Evolutionary conservation across 2,113 vertebrate genomes (phyloP).

Genomic region (Nerophis lumbriciformis): DNA sequence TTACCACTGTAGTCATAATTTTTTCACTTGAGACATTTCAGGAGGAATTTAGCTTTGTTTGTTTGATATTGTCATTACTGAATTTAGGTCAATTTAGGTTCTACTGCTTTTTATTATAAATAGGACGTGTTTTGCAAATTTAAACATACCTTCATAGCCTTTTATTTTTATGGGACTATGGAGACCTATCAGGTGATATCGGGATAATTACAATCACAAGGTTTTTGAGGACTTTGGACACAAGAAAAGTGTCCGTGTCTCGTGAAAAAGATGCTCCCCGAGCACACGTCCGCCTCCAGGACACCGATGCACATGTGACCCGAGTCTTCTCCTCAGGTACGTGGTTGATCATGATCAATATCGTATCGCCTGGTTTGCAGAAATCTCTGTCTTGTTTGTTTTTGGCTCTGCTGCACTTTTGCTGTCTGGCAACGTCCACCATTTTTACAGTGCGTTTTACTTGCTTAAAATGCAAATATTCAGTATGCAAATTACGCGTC

Average conservation of each 20-base stretch:
- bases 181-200: constrained; percentile 19
- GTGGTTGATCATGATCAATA: constrained; percentile 7
- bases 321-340: constrained; percentile 46
- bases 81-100: no score
- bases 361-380: not conserved
- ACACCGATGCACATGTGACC: constrained; percentile 34
- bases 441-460: not conserved
- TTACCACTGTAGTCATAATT: no score
- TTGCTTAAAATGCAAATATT: not conserved
- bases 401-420: not conserved
- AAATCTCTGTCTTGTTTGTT: not conserved
- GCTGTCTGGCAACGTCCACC: not conserved
- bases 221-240: constrained; percentile 64
- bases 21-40: no score
- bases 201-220: constrained; percentile 51
- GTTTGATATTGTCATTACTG: no score
- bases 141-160: not conserved
- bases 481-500: no score
- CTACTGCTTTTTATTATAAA: no score
- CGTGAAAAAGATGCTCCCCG: constrained; percentile 48
- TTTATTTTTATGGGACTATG: not conserved
- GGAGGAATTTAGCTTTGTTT: no score
- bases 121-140: no score
- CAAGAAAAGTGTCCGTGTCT: constrained; percentile 24
- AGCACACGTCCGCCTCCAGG: constrained; percentile 20